Conservation (phyloP, 2,888 invertebrate genomes). For the Alloplasta piceator region DNA sequence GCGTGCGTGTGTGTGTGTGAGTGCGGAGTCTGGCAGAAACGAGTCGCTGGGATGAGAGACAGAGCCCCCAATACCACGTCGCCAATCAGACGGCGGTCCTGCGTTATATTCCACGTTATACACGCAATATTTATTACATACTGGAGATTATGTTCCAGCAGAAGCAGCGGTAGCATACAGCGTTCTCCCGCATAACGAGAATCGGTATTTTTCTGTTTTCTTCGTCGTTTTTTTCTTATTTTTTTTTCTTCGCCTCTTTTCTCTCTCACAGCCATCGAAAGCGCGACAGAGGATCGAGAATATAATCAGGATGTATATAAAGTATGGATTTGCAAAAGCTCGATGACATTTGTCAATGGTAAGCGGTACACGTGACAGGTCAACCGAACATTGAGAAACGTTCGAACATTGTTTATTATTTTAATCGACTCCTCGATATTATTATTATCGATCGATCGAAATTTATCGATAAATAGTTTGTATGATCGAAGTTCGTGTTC, state of each 20-base stretch:
- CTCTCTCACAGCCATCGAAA: background rate
- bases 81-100: slow-evolving; percentile 59
- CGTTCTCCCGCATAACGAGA: no score
- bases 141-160: slow-evolving; percentile 77
- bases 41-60: slow-evolving; percentile 75
- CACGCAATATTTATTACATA: slow-evolving; percentile 79
- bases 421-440: no score
- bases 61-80: slow-evolving; percentile 76
- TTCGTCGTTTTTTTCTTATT: no score
- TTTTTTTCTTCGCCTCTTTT: no score
- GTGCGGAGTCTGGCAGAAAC: slow-evolving; percentile 66
- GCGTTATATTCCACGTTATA: slow-evolving; percentile 54
- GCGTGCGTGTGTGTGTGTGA: slow-evolving; percentile 73
- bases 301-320: slow-evolving; percentile 43
- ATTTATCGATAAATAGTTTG: no score
- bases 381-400: slow-evolving; percentile 19
- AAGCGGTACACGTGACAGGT: slow-evolving; percentile 20
- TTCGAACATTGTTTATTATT: slow-evolving; percentile 22
- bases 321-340: slow-evolving; percentile 51
- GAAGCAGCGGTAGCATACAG: slow-evolving; percentile 48
- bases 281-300: slow-evolving; percentile 38
- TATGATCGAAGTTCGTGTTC: no score
- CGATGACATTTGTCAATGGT: slow-evolving; percentile 69
- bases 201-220: no score
- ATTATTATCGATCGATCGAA: no score